phyloP scores from a whole-genome alignment of 2,113 vertebrate genomes.

The Thalassarche chlororhynchos region DNA sequence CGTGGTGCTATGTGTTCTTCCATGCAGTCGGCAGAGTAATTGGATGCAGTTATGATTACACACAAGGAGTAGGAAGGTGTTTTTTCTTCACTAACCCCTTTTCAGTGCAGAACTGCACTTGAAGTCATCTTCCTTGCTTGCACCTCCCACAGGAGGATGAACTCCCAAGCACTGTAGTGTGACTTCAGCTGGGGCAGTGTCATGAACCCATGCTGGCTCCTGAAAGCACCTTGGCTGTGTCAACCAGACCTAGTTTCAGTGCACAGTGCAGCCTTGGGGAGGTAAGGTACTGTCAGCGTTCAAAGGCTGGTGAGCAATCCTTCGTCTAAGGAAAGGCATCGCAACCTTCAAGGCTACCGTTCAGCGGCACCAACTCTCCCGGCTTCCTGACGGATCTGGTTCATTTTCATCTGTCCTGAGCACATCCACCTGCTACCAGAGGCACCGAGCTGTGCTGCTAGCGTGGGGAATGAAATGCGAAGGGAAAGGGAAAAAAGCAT shows the following conservation, averaged over 20 bases:
- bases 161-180: background rate
- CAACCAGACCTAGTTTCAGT: background rate
- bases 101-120: background rate
- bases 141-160: background rate
- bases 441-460: background rate
- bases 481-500: background rate
- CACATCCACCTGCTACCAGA: background rate
- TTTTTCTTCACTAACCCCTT: background rate
- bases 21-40: background rate
- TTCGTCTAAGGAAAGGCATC: background rate
- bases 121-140: background rate
- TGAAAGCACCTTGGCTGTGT: background rate
- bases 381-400: background rate
- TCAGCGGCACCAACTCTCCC: background rate
- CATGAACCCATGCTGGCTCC: background rate
- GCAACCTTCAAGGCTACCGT: background rate
- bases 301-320: background rate
- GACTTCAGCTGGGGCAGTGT: background rate
- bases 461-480: background rate
- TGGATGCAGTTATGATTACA: background rate
- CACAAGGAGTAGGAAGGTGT: background rate
- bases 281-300: background rate
- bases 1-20: fast-evolving
- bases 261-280: background rate
- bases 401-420: background rate